phyloP scores from a whole-genome alignment of 2,113 vertebrate species.

The Corapipo altera region DNA sequence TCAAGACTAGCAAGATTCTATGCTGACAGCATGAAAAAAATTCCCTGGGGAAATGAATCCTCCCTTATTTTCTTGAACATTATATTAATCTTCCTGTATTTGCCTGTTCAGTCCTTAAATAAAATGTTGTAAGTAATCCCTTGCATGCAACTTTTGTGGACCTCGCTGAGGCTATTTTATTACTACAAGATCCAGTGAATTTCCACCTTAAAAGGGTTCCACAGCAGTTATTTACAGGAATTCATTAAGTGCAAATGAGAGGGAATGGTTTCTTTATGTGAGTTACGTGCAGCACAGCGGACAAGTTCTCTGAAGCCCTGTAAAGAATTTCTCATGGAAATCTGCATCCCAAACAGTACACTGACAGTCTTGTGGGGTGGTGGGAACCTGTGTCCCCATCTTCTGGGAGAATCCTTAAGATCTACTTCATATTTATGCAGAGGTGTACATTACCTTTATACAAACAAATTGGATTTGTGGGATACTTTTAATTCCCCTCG shows the following conservation, averaged over 20 bases:
- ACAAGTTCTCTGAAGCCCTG: not conserved
- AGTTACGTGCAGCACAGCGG: accelerated
- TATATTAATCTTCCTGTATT: not conserved
- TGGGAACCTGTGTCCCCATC: not conserved
- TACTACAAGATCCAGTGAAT: not conserved
- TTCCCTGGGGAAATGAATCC: not conserved
- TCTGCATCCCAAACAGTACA: not conserved
- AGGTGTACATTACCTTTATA: accelerated
- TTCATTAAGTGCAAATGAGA: not conserved
- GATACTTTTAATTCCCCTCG: not conserved
- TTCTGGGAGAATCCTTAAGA: not conserved
- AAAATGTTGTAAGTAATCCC: not conserved
- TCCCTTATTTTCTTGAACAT: not conserved
- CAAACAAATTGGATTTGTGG: not conserved
- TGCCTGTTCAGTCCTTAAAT: not conserved
- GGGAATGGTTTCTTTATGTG: not conserved
- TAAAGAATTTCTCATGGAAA: not conserved
- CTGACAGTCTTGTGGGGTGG: not conserved
- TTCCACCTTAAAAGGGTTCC: not conserved
- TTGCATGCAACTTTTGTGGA: not conserved
- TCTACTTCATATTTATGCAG: accelerated
- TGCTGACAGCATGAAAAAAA: not conserved
- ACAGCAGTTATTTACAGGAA: not conserved
- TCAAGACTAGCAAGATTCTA: not conserved
- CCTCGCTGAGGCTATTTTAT: not conserved